Percentiles rank a stretch among this genome's conserved stretches.
Conservation (phyloP, 2,797 vertebrate species). For the Coendou prehensilis region DNA sequence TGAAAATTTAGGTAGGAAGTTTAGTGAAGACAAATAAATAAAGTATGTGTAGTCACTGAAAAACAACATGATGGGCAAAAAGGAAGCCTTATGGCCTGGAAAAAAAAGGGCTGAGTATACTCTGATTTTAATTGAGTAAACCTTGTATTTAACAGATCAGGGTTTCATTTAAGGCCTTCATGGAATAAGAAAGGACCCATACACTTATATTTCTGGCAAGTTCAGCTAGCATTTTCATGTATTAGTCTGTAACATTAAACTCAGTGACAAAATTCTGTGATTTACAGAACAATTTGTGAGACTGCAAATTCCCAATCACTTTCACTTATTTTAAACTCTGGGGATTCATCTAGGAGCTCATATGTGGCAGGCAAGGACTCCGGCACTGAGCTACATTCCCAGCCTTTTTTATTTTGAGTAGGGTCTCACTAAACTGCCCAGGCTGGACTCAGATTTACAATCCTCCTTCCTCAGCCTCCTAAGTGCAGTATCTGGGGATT, state of each 20-base stretch:
- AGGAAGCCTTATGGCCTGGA: not conserved
- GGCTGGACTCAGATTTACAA: not conserved
- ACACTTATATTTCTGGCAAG: not conserved
- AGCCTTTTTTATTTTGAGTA: not conserved
- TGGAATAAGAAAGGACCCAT: constrained; percentile 5
- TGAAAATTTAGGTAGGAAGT: constrained; percentile 54
- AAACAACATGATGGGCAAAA: constrained; percentile 10
- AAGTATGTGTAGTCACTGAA: constrained; percentile 23
- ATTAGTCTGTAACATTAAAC: constrained; percentile 29
- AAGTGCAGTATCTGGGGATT: not conserved
- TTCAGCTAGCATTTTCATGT: constrained; percentile 20
- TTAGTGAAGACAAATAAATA: not conserved
- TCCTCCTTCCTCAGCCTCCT: not conserved
- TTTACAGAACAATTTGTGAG: constrained; percentile 25
- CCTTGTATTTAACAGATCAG: not conserved
- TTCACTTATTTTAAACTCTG: not conserved
- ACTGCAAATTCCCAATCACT: not conserved
- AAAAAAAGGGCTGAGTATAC: not conserved
- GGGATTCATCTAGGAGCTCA: not conserved
- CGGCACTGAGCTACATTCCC: not conserved
- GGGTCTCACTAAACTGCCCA: not conserved
- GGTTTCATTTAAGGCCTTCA: constrained; percentile 47
- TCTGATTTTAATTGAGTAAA: constrained; percentile 36
- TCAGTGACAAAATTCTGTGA: constrained; percentile 46
- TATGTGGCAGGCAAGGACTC: not conserved